Percentiles rank a stretch among this genome's conserved stretches.
Conservation (phyloP, 2,797 vertebrate genomes). For the Eospalax fontanierii region DNA sequence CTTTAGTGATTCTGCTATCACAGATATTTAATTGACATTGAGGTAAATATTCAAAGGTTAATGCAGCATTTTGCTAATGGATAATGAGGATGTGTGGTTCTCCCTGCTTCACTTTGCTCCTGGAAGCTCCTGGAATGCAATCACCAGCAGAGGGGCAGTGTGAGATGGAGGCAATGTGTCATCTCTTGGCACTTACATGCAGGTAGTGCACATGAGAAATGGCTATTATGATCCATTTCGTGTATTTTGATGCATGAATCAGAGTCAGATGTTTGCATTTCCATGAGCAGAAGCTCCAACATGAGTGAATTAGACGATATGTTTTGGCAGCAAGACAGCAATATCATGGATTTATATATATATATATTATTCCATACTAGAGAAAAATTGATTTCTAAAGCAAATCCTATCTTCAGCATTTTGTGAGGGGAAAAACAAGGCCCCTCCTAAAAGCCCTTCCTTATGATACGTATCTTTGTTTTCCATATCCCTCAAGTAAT, state of each 20-base stretch:
- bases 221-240: background rate
- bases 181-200: background rate
- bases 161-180: constrained; percentile 36
- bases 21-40: constrained; percentile 71
- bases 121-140: constrained; percentile 62
- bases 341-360: constrained; percentile 45
- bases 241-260: constrained; percentile 49
- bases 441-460: background rate
- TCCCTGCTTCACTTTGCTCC: constrained; percentile 48
- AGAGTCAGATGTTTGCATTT: constrained; percentile 45
- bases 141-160: constrained; percentile 18
- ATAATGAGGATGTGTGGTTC: constrained; percentile 52
- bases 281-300: background rate
- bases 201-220: constrained; percentile 4
- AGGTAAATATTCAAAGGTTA: constrained; percentile 77
- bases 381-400: constrained; percentile 49
- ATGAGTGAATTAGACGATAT: constrained; percentile 31
- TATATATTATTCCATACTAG: constrained; percentile 34
- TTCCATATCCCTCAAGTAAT: background rate
- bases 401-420: constrained; percentile 18
- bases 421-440: background rate
- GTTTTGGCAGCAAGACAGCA: constrained; percentile 47
- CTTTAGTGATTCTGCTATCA: constrained; percentile 67
- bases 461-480: constrained; percentile 18
- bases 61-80: constrained; percentile 66